These are phyloP conservation scores for Aleiodes alternator DNA, from an alignment of 2,888 invertebrate genomes.

Conservation along the genomic window DNA sequence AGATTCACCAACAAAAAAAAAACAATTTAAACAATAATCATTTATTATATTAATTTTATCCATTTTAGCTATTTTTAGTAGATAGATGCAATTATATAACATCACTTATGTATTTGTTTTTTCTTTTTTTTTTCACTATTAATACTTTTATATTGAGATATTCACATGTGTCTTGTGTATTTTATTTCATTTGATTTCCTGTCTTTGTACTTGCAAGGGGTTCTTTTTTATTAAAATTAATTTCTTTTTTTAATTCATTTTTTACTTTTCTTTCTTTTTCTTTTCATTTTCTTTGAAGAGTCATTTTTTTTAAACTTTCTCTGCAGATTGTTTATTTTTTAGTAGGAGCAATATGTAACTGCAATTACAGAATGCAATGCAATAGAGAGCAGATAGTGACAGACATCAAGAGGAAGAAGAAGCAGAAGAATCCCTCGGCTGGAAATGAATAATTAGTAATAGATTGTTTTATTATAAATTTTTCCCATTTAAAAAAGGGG, in stretches of 20 bases:
- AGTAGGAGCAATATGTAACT: constrained; percentile 68
- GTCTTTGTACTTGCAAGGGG: constrained; percentile 44
- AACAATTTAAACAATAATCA: constrained; percentile 51
- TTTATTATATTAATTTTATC: constrained; percentile 42
- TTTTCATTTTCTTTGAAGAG: constrained; percentile 12
- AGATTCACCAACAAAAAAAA: constrained; percentile 45
- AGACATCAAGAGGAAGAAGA: constrained; percentile 73
- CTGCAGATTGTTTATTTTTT: constrained; percentile 56
- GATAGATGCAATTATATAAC: constrained; percentile 30
- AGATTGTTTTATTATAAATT: constrained; percentile 26
- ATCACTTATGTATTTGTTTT: constrained; percentile 22
- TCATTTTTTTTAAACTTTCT: constrained; percentile 49
- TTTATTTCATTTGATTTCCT: constrained; percentile 3
- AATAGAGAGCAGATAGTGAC: constrained; percentile 72
- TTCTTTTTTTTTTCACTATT: constrained; percentile 7
- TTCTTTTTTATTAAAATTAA: constrained; percentile 22
- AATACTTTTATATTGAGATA: constrained; percentile 19
- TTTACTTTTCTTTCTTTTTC: too few species aligned
- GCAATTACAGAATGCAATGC: constrained; percentile 71
- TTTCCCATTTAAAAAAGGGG: constrained; percentile 10
- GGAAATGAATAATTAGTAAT: constrained; percentile 64
- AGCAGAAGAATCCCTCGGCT: constrained; percentile 72
- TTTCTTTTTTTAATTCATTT: constrained; percentile 1
- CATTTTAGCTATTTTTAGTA: constrained; percentile 36
- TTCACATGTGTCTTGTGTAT: constrained; percentile 8